Evolutionary conservation across 2,888 invertebrate genomes (phyloP), one percentile per base, ranked within the genome.

Genomic region (Ephialtes manifestator): DNA sequence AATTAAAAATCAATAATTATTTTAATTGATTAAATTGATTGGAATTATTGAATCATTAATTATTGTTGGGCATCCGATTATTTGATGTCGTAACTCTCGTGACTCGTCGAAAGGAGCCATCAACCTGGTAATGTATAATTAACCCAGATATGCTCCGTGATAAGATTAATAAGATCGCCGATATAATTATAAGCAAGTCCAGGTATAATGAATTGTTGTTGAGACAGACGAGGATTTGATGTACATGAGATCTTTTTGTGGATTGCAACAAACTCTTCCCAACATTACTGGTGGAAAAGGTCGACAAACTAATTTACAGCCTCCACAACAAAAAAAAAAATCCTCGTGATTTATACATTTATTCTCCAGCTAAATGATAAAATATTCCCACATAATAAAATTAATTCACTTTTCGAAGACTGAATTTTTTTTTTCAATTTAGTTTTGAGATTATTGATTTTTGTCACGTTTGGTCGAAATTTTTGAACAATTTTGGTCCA

Each of bases 151-250:
- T 7, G 43, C n/a, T 53, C 58, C 71, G 39, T 39, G 53, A 78
- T 75, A 83, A 83, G 78, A 70, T 83, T 83, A 74, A 83, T 83
- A 74, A 74, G 78, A 80, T 80, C 63, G 13, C 10, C 70, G 68
- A 53, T 63, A 63, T 68, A 83, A 83, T 83, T 83, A 79, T 39
- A 35, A 70, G 70, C 68, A 63, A 79, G 58, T 51, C 68, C 53
- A 48, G 78, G 83, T 24, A 20, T 55, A 55, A 24, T 24, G 55
- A 53, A 24, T 20, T 24, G 55, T 70, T 70, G 48, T 18, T 70
- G 5, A 35, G 70, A 70, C 31, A 18, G 35, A 51, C 51, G 31
- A 35, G 31, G 51, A 53, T 51, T 28, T 70, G 70, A 70, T 70
- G 70, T 70, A 18, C 70, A 31, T 53, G 70, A 70, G 70, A 70